A percentile compares a stretch with the other conserved stretches of the same genome.
phyloP scores from a whole-genome alignment of 1,140 invertebrate species.

The Vanessa tameamea region DNA sequence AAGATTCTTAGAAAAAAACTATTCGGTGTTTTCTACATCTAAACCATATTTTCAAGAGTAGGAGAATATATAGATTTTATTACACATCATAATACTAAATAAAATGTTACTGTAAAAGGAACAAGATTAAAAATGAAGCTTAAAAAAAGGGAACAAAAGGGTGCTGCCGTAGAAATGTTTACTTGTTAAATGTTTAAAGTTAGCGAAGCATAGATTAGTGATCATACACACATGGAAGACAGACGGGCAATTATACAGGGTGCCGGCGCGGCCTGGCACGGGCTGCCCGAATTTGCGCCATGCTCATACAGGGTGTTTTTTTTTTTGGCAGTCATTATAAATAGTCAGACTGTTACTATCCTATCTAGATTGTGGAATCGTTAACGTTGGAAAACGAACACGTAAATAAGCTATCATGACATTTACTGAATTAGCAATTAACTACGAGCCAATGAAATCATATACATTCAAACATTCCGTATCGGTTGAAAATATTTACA shows the following conservation, averaged over 20 bases:
- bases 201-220: constrained; percentile 49
- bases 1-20: constrained; percentile 42
- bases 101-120: neutral
- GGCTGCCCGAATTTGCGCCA: constrained; percentile 65
- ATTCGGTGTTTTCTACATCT: constrained; percentile 39
- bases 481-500: neutral
- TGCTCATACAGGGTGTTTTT: constrained; percentile 59
- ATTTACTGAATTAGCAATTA: constrained; percentile 7
- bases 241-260: constrained; percentile 71
- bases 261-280: constrained; percentile 68
- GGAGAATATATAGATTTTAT: neutral
- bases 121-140: neutral
- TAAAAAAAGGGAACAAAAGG: constrained; percentile 19
- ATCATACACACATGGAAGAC: constrained; percentile 67
- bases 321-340: constrained; percentile 52
- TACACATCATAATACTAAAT: constrained; percentile 4
- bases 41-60: constrained; percentile 29
- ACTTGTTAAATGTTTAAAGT: constrained; percentile 40
- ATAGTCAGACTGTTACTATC: constrained; percentile 45
- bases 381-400: constrained; percentile 31
- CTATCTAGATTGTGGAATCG: constrained; percentile 31
- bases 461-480: neutral
- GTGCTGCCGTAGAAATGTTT: constrained; percentile 30
- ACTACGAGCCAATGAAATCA: neutral
- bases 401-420: constrained; percentile 9